phyloP scores from a whole-genome alignment of 2,888 invertebrate genomes.

The Oscheius sp. region DNA sequence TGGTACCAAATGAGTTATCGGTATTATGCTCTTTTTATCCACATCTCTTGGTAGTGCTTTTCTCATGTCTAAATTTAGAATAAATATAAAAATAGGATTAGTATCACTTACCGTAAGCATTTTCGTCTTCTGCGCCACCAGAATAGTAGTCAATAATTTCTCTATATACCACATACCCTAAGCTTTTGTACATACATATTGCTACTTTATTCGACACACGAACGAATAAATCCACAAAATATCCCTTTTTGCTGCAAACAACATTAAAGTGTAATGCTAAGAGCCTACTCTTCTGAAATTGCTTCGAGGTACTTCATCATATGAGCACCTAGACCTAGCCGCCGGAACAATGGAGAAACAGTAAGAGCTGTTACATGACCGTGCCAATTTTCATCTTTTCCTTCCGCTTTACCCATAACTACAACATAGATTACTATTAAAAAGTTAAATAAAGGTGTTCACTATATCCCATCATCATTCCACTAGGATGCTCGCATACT shows the following conservation, averaged over 20 bases:
- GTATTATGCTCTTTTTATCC: slow-evolving; percentile 89
- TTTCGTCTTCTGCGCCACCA: slow-evolving; percentile 91
- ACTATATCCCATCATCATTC: slow-evolving; percentile 99
- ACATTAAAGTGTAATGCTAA: not conserved
- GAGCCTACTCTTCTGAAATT: slow-evolving; percentile 84
- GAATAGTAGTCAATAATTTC: slow-evolving; percentile 97
- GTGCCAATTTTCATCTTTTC: slow-evolving; percentile 94
- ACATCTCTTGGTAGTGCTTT: slow-evolving; percentile 93
- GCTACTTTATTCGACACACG: slow-evolving; percentile 96
- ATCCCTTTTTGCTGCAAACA: slow-evolving; percentile 86
- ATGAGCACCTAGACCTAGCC: slow-evolving; percentile 88
- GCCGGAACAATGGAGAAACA: slow-evolving; percentile 83
- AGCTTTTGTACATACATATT: slow-evolving; percentile 88
- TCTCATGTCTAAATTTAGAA: slow-evolving; percentile 85
- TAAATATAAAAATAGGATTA: not conserved
- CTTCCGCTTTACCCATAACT: slow-evolving; percentile 99
- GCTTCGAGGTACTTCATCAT: slow-evolving; percentile 94
- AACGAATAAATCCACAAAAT: slow-evolving; percentile 97
- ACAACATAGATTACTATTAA: slow-evolving; percentile 57
- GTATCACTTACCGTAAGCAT: slow-evolving; percentile 91
- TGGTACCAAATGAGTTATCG: slow-evolving; percentile 86
- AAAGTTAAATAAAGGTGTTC: slow-evolving; percentile 72
- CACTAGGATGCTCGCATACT: slow-evolving; percentile 92
- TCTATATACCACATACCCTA: slow-evolving; percentile 92
- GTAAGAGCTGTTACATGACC: slow-evolving; percentile 98